These are phyloP conservation scores for Eupithecia pulchellata DNA, from an alignment of 2,888 invertebrate genomes.

Conservation along the genomic window DNA sequence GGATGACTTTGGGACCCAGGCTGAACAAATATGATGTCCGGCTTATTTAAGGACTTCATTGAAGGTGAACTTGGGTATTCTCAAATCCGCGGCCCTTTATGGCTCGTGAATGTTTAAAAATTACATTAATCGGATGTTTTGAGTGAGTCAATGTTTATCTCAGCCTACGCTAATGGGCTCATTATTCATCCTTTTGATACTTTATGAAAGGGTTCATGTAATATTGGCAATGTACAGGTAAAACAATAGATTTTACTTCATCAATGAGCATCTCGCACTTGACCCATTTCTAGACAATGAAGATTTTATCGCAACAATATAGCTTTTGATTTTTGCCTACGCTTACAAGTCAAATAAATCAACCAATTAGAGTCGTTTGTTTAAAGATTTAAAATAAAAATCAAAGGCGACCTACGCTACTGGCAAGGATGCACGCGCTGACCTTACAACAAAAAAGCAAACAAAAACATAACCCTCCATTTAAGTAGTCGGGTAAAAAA, in stretches of 20 bases:
- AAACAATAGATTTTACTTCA: constrained; percentile 10
- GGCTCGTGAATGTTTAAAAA: neutral
- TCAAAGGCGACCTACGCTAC: constrained; percentile 26
- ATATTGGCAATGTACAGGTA: neutral
- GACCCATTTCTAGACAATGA: constrained; percentile 15
- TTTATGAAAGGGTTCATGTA: neutral
- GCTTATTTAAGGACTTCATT: constrained; percentile 16
- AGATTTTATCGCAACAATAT: constrained; percentile 2
- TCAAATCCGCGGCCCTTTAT: neutral
- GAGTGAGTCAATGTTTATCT: neutral
- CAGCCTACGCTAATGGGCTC: constrained; percentile 5
- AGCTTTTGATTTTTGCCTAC: constrained; percentile 7
- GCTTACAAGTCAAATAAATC: neutral
- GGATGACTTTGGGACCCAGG: constrained; percentile 24
- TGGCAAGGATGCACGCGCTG: constrained; percentile 39
- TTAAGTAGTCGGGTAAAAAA: constrained; percentile 33
- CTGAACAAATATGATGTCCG: constrained; percentile 15
- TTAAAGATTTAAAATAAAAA: constrained; percentile 13
- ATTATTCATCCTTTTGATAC: neutral
- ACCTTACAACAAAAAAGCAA: constrained; percentile 34
- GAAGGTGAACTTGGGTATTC: neutral
- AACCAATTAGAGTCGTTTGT: constrained; percentile 6
- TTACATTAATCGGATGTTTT: constrained; percentile 5
- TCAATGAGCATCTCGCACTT: constrained; percentile 14
- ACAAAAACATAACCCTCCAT: constrained; percentile 40